Evolutionary conservation across 2,888 invertebrate genomes (phyloP).

Genomic region (Eilema griseolum): DNA sequence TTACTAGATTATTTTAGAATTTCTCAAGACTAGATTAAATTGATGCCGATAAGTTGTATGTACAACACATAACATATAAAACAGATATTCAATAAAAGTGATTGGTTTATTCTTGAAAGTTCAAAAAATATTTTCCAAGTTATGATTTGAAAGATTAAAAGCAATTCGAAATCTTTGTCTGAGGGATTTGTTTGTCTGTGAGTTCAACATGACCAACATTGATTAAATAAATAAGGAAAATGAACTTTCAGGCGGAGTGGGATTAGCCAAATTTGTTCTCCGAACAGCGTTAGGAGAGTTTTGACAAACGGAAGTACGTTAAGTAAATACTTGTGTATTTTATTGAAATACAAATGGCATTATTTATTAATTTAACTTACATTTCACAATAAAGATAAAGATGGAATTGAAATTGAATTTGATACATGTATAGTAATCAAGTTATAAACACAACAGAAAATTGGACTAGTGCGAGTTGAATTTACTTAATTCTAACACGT

Average conservation of each 20-base stretch:
- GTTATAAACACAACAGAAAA: not conserved
- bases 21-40: no score
- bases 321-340: slow-evolving; percentile 6
- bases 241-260: slow-evolving; percentile 19
- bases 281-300: slow-evolving; percentile 23
- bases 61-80: not conserved
- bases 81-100: not conserved
- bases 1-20: no score
- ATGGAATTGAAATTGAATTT: no score
- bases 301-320: slow-evolving; percentile 3
- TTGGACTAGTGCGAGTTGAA: not conserved
- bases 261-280: slow-evolving; percentile 36
- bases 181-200: slow-evolving; percentile 29
- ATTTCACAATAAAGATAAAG: not conserved
- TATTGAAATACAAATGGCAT: not conserved
- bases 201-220: slow-evolving; percentile 39
- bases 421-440: no score
- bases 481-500: not conserved
- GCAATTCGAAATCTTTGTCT: slow-evolving; percentile 24
- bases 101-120: not conserved
- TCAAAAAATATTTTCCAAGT: not conserved
- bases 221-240: slow-evolving; percentile 41
- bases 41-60: no score
- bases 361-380: not conserved
- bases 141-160: slow-evolving; percentile 29